Percentiles rank a stretch among this genome's conserved stretches.
Conservation (phyloP, 53 echinoderm and acorn worm species). For the Actinopyga echinites region DNA sequence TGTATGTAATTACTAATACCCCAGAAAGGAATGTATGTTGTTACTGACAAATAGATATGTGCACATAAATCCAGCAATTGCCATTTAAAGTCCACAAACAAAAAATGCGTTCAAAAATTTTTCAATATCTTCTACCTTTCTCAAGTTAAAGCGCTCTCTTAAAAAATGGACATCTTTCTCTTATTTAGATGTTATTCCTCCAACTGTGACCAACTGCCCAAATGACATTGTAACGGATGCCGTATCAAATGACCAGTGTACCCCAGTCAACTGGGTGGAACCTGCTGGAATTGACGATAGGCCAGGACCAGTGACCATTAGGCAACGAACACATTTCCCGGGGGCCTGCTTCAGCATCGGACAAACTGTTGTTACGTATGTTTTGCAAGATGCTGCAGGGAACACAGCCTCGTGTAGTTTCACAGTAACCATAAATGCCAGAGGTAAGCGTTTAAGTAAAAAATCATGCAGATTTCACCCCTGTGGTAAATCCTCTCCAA, state of each 20-base stretch:
- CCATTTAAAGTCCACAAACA: too few species aligned
- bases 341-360: background rate
- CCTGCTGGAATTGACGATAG: background rate
- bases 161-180: background rate
- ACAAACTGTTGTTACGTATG: constrained; percentile 6
- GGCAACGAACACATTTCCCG: background rate
- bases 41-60: too few species aligned
- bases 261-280: constrained; percentile 10
- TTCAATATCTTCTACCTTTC: too few species aligned
- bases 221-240: background rate
- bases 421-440: background rate
- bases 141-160: too few species aligned
- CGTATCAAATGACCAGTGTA: background rate
- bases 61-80: too few species aligned
- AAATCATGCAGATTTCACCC: too few species aligned
- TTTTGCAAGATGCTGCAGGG: background rate
- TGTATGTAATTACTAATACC: too few species aligned
- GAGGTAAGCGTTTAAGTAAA: background rate
- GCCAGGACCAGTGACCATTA: constrained; percentile 8
- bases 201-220: constrained; percentile 5
- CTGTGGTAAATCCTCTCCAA: too few species aligned
- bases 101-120: too few species aligned
- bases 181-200: constrained; percentile 10
- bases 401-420: constrained; percentile 27
- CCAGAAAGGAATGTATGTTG: too few species aligned